A percentile compares a stretch with the other conserved stretches of the same genome.
These are phyloP conservation scores for Acrossocheilus wenchowensis DNA, from an alignment of 2,797 vertebrate genomes.

Conservation along the genomic window DNA sequence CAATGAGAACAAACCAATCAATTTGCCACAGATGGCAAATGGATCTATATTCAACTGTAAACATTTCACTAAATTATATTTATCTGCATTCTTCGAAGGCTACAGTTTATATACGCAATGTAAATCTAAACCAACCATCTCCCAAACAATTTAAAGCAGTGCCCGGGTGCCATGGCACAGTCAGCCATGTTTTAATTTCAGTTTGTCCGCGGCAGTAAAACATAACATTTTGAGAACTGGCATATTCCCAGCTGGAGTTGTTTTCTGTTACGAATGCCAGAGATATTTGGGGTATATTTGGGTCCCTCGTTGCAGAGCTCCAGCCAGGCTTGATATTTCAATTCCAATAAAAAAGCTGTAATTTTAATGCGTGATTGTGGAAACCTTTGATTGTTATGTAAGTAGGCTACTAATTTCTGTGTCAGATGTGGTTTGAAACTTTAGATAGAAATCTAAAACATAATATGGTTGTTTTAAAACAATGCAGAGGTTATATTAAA, in stretches of 20 bases:
- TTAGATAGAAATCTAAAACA: conserved; percentile 31
- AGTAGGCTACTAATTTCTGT: conserved; percentile 29
- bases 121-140: conserved; percentile 64
- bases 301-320: background rate
- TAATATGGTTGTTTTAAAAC: background rate
- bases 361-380: conserved; percentile 44
- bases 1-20: conserved; percentile 48
- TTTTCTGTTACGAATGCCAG: conserved; percentile 15
- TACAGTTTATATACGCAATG: conserved; percentile 65
- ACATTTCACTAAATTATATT: conserved; percentile 42
- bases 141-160: conserved; percentile 43
- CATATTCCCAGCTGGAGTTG: conserved; percentile 11
- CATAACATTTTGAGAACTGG: conserved; percentile 64
- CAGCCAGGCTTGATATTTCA: conserved; percentile 10
- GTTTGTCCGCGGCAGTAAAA: conserved; percentile 57
- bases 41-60: background rate
- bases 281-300: background rate
- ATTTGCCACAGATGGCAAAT: conserved; percentile 32
- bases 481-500: background rate
- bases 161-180: conserved; percentile 17
- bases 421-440: conserved; percentile 49
- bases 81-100: conserved; percentile 59
- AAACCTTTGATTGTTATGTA: conserved; percentile 30
- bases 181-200: conserved; percentile 43
- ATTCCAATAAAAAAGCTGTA: conserved; percentile 32